These are phyloP conservation scores for Aviceda subcristata DNA, from an alignment of 2,113 vertebrate genomes.

Conservation along the genomic window DNA sequence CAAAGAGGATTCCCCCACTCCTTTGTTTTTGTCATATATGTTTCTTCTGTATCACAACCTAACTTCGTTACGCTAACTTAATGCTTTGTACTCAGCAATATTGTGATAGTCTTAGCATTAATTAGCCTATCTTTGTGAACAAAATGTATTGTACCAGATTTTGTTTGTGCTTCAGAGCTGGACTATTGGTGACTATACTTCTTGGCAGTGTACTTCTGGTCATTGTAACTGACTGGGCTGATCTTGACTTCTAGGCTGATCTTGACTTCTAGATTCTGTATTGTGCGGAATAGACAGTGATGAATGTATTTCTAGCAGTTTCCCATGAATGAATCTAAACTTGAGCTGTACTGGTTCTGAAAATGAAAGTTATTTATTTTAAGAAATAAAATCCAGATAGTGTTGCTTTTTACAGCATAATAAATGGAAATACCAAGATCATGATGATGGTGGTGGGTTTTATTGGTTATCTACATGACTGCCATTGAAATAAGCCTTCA, in stretches of 20 bases:
- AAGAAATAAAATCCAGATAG: constrained; percentile 74
- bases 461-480: not conserved
- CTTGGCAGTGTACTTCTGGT: constrained; percentile 23
- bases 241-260: constrained; percentile 54
- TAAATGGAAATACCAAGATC: constrained; percentile 72
- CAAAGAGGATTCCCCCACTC: constrained; percentile 58
- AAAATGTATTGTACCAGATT: constrained; percentile 17
- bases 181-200: not conserved
- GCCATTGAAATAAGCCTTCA: not conserved
- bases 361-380: constrained; percentile 79
- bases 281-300: constrained; percentile 66
- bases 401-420: constrained; percentile 78
- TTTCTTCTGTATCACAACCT: constrained; percentile 41
- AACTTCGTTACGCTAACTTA: constrained; percentile 27
- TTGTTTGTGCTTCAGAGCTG: constrained; percentile 56
- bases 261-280: constrained; percentile 57
- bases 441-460: not conserved
- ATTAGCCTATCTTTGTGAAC: constrained; percentile 36
- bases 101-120: constrained; percentile 47
- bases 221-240: constrained; percentile 45
- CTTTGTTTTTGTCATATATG: constrained; percentile 26
- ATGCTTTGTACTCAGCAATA: constrained; percentile 53
- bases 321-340: constrained; percentile 72
- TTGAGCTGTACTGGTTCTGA: constrained; percentile 75
- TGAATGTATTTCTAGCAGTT: constrained; percentile 78